Evolutionary conservation across 2,888 invertebrate genomes (phyloP), one percentile per base, ranked within the genome.

Genomic region (Venusia cambrica): DNA sequence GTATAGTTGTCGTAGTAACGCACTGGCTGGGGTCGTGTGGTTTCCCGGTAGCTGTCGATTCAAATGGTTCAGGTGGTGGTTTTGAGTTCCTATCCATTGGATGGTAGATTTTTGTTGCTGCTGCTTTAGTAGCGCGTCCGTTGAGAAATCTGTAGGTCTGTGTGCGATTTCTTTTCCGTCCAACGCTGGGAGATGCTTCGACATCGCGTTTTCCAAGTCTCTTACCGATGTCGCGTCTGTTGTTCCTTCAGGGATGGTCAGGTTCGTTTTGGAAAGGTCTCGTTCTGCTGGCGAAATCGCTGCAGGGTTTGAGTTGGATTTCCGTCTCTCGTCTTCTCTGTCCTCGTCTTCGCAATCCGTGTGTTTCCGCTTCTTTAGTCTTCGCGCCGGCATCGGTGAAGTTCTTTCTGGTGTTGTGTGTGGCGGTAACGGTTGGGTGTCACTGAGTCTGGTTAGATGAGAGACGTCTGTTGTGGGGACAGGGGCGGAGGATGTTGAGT

Each of bases 171-270:
- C 84, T 36, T 88, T 85, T 0, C 81, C 84, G 31, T 88, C 88
- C 50, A 91, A 75, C 22, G 89, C 71, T 0, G 95, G 95, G 37
- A 98, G 84, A 83, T 97, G 97, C 66, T 97, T 97, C 8, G 97
- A 97, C 97, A 98, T 98, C 22, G 96, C 97, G 64, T 97, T 96
- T 74, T 98, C 97, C 53, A 98, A 87, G 61, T 97, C 97, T 75
- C 97, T 96, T 0, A 97, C 96, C 1, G 96, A 94, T 0, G 91
- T 90, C 0, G 84, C 84, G 20, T 88, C 88, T 1, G 79, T 68
- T 0, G 75, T 57, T 5, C 76, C 72, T 62, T 78, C 79, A 5
- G 79, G 79, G 29, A 87, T 74, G 5, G 81, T 55, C 42, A 85
- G 36, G 37, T 74, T 83, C 1, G 75, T 71, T 62, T 87, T 72